phyloP scores from a whole-genome alignment of 1,140 invertebrate species.

The Psilanteris sp. region DNA sequence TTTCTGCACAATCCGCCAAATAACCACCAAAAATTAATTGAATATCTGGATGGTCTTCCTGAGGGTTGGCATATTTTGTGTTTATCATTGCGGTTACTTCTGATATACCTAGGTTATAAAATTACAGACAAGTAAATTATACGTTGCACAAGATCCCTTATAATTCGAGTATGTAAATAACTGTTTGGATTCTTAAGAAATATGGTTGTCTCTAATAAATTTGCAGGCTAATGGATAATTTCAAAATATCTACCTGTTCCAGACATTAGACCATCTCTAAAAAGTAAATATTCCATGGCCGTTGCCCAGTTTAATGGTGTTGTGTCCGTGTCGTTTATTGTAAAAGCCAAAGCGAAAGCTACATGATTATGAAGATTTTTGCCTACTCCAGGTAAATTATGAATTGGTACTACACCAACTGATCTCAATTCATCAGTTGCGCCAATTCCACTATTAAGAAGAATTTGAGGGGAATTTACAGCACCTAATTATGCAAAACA shows the following conservation, averaged over 20 bases:
- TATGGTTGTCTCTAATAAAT: too few relatives aligned
- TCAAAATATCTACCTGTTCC: conserved; percentile 82
- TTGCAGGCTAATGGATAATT: too few relatives aligned
- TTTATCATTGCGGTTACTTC: conserved; percentile 91
- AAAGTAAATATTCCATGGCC: conserved; percentile 91
- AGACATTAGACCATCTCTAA: conserved; percentile 91
- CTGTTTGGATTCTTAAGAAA: too few relatives aligned
- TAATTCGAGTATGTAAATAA: conserved; percentile 3
- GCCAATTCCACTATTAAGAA: conserved; percentile 91
- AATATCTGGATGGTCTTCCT: conserved; percentile 89
- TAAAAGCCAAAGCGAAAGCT: conserved; percentile 87
- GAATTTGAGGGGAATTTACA: conserved; percentile 90
- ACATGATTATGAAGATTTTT: conserved; percentile 94
- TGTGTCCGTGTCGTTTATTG: conserved; percentile 90
- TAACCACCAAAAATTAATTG: conserved; percentile 93
- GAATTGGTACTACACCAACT: conserved; percentile 84
- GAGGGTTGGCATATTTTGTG: conserved; percentile 87
- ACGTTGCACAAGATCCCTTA: too few relatives aligned
- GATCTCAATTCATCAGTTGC: conserved; percentile 85
- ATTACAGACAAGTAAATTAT: too few relatives aligned
- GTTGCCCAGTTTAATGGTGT: conserved; percentile 91
- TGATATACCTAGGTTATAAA: conserved; percentile 87
- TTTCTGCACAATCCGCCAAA: conserved; percentile 89
- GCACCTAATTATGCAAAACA: conserved; percentile 79
- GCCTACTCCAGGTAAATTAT: conserved; percentile 90